These are phyloP conservation scores for Cuculus canorus DNA, from an alignment of 2,797 vertebrate species.

Conservation along the genomic window DNA sequence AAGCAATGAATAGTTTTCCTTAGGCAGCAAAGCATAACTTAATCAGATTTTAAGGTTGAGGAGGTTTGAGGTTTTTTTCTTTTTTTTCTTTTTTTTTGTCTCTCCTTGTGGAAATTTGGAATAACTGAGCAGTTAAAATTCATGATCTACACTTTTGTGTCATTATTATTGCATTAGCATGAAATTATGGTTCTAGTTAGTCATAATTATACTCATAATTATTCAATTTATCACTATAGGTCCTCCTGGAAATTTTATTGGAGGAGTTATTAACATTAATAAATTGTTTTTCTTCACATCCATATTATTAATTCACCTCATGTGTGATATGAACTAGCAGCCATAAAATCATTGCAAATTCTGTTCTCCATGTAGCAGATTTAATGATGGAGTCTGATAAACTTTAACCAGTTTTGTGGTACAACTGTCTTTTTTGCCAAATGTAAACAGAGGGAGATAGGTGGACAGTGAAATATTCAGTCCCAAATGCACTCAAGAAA, in stretches of 20 bases:
- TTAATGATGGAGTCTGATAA: conserved; percentile 27
- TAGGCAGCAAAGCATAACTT: conserved; percentile 9
- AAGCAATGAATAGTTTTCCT: background rate
- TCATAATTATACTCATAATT: conserved; percentile 83
- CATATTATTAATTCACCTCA: conserved; percentile 78
- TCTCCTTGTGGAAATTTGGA: conserved; percentile 72
- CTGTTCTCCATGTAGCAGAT: conserved; percentile 12
- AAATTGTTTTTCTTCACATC: conserved; percentile 84
- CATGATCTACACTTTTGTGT: conserved; percentile 81
- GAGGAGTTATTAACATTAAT: conserved; percentile 83
- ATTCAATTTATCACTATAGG: conserved; percentile 83
- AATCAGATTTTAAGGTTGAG: conserved; percentile 20
- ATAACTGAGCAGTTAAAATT: conserved; percentile 82
- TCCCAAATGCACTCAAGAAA: background rate
- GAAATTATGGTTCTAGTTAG: conserved; percentile 83
- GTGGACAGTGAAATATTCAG: background rate
- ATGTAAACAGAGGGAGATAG: background rate
- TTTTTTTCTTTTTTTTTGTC: background rate
- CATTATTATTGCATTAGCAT: conserved; percentile 85
- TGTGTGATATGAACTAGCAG: conserved; percentile 74
- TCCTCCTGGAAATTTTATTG: conserved; percentile 82
- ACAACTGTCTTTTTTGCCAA: background rate
- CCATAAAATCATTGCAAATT: conserved; percentile 68
- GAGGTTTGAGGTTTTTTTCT: background rate
- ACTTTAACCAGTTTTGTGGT: background rate